These are phyloP conservation scores for Ladona fulva DNA, from an alignment of 1,140 invertebrate species.

Conservation along the genomic window DNA sequence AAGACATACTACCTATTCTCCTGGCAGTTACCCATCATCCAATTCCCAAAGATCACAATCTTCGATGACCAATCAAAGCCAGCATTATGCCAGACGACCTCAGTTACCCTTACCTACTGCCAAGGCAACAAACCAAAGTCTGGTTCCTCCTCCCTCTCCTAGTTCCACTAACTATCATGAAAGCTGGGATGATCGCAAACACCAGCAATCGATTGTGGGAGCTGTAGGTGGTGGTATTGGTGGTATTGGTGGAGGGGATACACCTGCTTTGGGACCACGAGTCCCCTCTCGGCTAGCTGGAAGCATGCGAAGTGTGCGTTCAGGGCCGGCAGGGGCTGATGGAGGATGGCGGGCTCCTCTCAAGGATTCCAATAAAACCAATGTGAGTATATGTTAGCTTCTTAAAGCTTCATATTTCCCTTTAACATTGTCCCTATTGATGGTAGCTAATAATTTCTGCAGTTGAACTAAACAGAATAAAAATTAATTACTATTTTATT, in stretches of 20 bases:
- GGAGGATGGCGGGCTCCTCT: background rate
- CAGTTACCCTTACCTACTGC: background rate
- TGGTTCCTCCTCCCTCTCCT: background rate
- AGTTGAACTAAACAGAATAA: background rate
- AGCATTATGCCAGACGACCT: background rate
- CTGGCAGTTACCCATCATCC: background rate
- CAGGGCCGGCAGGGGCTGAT: background rate
- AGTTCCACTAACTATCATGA: background rate
- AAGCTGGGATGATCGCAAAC: background rate
- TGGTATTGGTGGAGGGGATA: background rate
- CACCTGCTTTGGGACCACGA: background rate
- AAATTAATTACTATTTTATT: background rate
- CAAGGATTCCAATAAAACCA: background rate
- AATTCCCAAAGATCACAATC: background rate
- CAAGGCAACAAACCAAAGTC: background rate
- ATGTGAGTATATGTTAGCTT: background rate
- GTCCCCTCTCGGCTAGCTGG: background rate
- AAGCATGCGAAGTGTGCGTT: background rate
- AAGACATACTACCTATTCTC: background rate
- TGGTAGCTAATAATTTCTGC: no score
- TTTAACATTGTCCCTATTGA: background rate
- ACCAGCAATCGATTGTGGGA: background rate
- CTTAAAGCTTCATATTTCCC: background rate
- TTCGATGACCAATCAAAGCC: background rate
- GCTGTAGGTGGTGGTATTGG: background rate